Conservation (phyloP, 2,113 vertebrate species). For the Lycocorax pyrrhopterus region DNA sequence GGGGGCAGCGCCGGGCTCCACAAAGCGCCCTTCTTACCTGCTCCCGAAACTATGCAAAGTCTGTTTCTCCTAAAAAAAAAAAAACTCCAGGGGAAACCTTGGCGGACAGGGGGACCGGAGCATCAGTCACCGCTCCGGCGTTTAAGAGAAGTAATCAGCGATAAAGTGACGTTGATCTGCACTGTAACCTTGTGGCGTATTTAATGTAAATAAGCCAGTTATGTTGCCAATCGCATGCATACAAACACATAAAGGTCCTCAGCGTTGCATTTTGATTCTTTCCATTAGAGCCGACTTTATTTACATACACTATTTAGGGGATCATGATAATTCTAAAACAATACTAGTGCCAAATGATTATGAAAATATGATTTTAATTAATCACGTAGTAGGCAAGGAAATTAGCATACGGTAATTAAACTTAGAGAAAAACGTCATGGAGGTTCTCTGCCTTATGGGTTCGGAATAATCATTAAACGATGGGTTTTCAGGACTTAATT, state of each 20-base stretch:
- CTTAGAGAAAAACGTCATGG: constrained; percentile 80
- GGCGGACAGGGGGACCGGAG: constrained; percentile 84
- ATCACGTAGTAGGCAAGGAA: constrained; percentile 85
- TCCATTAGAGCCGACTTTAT: constrained; percentile 89
- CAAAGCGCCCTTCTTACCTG: constrained; percentile 86
- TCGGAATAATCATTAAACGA: constrained; percentile 74
- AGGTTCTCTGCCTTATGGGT: constrained; percentile 80
- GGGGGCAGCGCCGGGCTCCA: constrained; percentile 55
- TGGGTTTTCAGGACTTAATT: constrained; percentile 78
- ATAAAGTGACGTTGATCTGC: constrained; percentile 98
- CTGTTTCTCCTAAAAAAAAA: constrained; percentile 64
- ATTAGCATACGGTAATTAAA: constrained; percentile 89
- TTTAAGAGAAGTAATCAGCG: constrained; percentile 98
- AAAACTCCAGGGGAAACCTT: constrained; percentile 86
- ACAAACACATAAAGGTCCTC: constrained; percentile 87
- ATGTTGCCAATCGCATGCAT: constrained; percentile 93
- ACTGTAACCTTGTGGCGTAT: constrained; percentile 99
- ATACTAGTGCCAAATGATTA: constrained; percentile 88
- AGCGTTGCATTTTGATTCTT: constrained; percentile 83
- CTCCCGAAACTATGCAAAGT: constrained; percentile 85
- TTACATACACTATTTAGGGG: constrained; percentile 84
- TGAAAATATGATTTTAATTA: constrained; percentile 94
- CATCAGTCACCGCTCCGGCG: constrained; percentile 87
- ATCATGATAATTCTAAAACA: constrained; percentile 86
- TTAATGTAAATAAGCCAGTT: constrained; percentile 99